These are phyloP conservation scores for Hydra vulgaris DNA, from an alignment of 30 jellyfish, hydroid and myxozoan genomes.

Conservation along the genomic window DNA sequence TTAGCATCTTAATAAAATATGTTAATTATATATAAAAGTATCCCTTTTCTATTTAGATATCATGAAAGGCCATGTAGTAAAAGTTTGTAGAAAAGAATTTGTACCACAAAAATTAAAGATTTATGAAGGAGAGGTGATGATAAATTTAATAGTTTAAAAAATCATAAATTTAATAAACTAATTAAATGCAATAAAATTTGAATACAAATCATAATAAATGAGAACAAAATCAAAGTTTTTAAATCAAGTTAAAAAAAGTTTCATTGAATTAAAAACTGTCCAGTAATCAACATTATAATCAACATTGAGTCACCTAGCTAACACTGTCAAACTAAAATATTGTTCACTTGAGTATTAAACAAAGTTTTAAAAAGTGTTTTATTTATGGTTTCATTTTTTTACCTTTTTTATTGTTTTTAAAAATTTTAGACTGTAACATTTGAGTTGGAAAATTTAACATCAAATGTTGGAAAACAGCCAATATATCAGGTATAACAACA, in stretches of 20 bases:
- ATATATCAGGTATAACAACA: conserved; percentile 24
- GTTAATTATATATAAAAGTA: background rate
- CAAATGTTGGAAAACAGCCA: conserved; percentile 40
- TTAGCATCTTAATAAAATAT: background rate
- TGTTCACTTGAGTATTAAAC: background rate
- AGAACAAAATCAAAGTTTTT: too few species aligned
- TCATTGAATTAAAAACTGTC: too few species aligned
- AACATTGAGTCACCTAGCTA: too few species aligned
- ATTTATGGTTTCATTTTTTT: background rate
- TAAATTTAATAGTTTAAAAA: too few species aligned
- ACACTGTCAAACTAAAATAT: too few species aligned
- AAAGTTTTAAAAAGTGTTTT: background rate
- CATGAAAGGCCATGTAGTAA: conserved; percentile 29
- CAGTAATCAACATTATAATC: too few species aligned
- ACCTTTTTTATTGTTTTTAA: too few species aligned
- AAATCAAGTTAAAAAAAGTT: too few species aligned
- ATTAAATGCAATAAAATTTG: too few species aligned
- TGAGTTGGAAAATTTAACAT: conserved; percentile 44
- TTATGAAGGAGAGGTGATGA: conserved; percentile 33
- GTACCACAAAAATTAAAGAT: conserved; percentile 17
- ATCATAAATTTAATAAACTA: background rate
- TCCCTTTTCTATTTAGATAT: too few species aligned
- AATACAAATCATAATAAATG: background rate
- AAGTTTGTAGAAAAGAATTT: conserved; percentile 19
- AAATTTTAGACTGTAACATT: conserved; percentile 14